phyloP scores from a whole-genome alignment of 2,113 vertebrate genomes.

The crab-eating macaque (Macaca fascicularis) region DNA sequence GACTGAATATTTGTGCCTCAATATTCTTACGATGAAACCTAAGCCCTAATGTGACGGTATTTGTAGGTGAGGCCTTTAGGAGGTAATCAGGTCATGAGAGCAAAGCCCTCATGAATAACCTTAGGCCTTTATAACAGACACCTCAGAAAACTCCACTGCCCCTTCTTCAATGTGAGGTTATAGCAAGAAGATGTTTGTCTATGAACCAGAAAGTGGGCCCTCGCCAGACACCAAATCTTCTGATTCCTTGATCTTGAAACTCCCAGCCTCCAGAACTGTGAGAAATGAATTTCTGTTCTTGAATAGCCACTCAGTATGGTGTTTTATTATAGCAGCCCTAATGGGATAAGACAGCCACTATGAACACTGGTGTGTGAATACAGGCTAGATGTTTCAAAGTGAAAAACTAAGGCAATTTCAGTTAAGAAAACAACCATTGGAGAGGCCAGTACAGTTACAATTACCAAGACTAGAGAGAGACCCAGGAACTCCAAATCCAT shows the following conservation, averaged over 20 bases:
- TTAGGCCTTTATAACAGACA: background rate
- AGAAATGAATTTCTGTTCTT: background rate
- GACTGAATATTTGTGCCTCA: background rate
- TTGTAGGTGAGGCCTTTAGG: background rate
- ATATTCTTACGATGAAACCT: background rate
- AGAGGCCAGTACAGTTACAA: background rate
- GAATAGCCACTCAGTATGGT: background rate
- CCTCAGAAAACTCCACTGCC: background rate
- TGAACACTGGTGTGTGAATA: background rate
- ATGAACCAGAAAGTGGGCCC: background rate
- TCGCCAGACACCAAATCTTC: background rate
- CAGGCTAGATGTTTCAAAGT: background rate
- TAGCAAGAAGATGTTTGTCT: background rate
- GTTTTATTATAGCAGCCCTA: background rate
- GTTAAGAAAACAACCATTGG: background rate
- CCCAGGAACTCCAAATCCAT: background rate
- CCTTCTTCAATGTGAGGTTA: background rate
- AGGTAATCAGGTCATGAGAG: background rate
- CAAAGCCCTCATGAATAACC: background rate
- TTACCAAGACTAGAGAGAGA: background rate
- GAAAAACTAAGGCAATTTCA: background rate
- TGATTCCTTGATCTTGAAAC: background rate
- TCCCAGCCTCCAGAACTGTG: background rate
- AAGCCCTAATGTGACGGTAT: background rate
- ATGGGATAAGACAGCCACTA: background rate